Evolutionary conservation across 2,888 invertebrate species (phyloP).

Genomic region (Pogonocherus hispidulus): DNA sequence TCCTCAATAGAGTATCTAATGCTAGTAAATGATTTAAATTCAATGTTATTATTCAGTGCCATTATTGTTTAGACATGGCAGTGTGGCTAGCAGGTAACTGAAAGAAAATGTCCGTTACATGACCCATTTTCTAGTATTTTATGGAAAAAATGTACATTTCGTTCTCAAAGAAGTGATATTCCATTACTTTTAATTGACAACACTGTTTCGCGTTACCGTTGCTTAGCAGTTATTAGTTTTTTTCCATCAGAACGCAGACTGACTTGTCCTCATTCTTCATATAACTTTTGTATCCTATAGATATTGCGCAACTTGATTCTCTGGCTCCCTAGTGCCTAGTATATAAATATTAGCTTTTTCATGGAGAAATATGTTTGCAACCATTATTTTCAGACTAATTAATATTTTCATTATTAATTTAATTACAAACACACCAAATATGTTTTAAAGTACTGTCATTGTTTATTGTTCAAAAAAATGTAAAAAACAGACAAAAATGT

Average conservation of each 20-base stretch:
- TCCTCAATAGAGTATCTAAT: too few species aligned
- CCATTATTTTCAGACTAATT: too few species aligned
- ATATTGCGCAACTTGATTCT: neutral
- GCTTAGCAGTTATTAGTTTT: slow-evolving; percentile 4
- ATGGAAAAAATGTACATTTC: neutral
- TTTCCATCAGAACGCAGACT: neutral
- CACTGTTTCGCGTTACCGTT: neutral
- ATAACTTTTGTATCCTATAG: neutral
- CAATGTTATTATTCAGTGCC: neutral
- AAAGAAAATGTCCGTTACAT: neutral
- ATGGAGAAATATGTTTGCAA: too few species aligned
- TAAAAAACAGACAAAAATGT: too few species aligned
- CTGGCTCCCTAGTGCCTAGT: too few species aligned
- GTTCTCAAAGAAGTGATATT: slow-evolving; percentile 1
- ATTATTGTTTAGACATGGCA: neutral
- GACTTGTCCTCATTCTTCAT: neutral
- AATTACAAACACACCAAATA: too few species aligned
- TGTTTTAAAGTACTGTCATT: too few species aligned
- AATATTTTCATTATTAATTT: too few species aligned
- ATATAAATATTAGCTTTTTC: too few species aligned
- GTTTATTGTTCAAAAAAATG: too few species aligned
- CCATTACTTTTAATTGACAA: slow-evolving; percentile 4
- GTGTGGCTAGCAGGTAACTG: neutral
- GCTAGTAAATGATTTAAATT: neutral
- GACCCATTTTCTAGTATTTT: neutral